Evolutionary conservation across 2,888 invertebrate species (phyloP).

Genomic region (Plebejus anna): DNA sequence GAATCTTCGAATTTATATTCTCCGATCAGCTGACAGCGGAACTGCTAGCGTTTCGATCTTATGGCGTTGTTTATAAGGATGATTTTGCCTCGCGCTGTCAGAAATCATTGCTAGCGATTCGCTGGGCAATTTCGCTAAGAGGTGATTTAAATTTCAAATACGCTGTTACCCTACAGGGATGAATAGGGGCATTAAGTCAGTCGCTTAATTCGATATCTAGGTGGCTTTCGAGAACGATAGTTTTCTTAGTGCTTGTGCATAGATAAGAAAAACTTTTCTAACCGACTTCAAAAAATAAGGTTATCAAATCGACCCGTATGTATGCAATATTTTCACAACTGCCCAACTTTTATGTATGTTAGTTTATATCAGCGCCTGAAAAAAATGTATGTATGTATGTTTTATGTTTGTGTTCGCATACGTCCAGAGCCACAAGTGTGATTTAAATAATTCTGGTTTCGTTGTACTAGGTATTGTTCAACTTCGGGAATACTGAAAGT

Average conservation of each 20-base stretch:
- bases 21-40: slow-evolving; percentile 1
- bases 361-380: no score
- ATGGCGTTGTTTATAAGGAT: not conserved
- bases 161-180: slow-evolving; percentile 65
- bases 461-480: no score
- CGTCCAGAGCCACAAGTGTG: no score
- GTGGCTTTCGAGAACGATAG: not conserved
- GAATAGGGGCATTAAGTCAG: slow-evolving; percentile 48
- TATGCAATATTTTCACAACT: no score
- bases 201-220: slow-evolving; percentile 24
- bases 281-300: no score
- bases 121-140: slow-evolving; percentile 53
- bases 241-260: slow-evolving; percentile 12
- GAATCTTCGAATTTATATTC: not conserved
- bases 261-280: not conserved
- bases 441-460: no score
- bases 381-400: no score
- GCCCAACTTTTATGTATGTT: no score
- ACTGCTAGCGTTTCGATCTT: not conserved
- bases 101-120: slow-evolving; percentile 53
- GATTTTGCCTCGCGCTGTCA: slow-evolving; percentile 26
- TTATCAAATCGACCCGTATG: no score
- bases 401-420: no score
- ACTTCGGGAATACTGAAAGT: no score
- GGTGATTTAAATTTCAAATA: slow-evolving; percentile 75